Evolutionary conservation across 2,888 invertebrate species (phyloP).

Genomic region (Ennomos erosarius): DNA sequence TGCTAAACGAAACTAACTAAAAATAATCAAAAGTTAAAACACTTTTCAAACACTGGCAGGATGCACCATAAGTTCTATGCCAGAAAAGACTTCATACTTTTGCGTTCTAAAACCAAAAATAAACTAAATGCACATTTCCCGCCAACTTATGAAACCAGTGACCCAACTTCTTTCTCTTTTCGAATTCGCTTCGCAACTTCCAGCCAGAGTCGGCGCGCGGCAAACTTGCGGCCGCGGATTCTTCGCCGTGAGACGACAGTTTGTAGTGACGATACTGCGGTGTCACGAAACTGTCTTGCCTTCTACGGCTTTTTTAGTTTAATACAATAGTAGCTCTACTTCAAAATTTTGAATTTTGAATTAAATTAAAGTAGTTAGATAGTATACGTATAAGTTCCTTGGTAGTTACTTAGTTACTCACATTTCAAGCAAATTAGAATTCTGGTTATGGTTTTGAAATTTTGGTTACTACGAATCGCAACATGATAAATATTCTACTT

Average conservation of each 20-base stretch:
- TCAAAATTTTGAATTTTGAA: neutral
- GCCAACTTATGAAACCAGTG: conserved; percentile 16
- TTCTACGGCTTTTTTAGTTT: conserved; percentile 5
- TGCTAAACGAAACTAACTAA: no score
- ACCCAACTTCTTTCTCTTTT: conserved; percentile 17
- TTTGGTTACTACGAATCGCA: no score
- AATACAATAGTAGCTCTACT: conserved; percentile 12
- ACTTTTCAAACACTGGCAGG: no score
- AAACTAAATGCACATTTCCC: conserved; percentile 11
- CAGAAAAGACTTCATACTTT: neutral
- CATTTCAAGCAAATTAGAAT: no score
- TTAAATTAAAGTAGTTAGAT: no score
- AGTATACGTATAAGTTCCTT: no score
- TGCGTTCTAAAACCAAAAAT: neutral
- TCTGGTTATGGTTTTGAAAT: no score
- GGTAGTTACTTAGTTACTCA: no score
- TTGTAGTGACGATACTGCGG: conserved; percentile 23
- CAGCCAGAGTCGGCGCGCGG: conserved; percentile 8
- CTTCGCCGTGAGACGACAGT: conserved; percentile 23
- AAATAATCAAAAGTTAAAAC: no score
- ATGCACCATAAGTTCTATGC: no score
- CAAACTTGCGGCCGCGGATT: conserved; percentile 19
- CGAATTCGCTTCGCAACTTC: conserved; percentile 21
- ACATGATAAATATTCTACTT: no score
- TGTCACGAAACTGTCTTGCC: conserved; percentile 19